Evolutionary conservation across 2,888 invertebrate genomes (phyloP), one percentile per base, ranked within the genome.

Genomic region (Rhagonycha fulva): DNA sequence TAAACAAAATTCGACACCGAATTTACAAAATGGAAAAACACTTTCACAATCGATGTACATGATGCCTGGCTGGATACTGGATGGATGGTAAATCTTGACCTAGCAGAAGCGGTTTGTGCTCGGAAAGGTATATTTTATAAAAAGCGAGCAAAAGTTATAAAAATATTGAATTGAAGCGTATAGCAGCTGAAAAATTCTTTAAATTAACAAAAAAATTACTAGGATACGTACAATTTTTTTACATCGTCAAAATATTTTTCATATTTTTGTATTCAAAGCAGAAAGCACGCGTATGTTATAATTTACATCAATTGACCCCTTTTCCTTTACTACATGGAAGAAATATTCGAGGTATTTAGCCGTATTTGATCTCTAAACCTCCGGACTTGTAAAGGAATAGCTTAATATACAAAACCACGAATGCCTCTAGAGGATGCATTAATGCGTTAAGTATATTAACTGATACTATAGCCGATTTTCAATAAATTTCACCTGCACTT

Each of bases 1-100:
- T 68, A 75, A 75, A 75, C 75, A 75, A 71, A 75, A 24, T 70
- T 70, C 70, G 67, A 66, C 47, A 47, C 70, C 70, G 70, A 66
- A 14, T 62, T 32, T 60, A 62, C 60, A 70, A 32, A 71, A 70
- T 12, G 26, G 47, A 26, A 24, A 14, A 23, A 70, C 60, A 72
- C 67, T 70, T 74, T 74, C 70, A 74, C 74, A 63, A 74, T 70
- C 70, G 70, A 74, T 70, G 70, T 67, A 74, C 70, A 67, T 69
- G 70, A 74, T 67, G 24, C 60, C 30, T 23, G 9, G 47, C n/a
- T 47, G 47, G 47, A 47, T 47, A n/a, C 30, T 23, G 9, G 47
- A 47, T 47, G 47, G 47, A 47, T 47, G 9, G n/a, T n/a, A 47
- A 47, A 47, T n/a, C 47, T n/a, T 47, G 47, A 47, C 47, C 47